Evolutionary conservation across 1,140 invertebrate genomes (phyloP).

Genomic region (Drosophila sp.): DNA sequence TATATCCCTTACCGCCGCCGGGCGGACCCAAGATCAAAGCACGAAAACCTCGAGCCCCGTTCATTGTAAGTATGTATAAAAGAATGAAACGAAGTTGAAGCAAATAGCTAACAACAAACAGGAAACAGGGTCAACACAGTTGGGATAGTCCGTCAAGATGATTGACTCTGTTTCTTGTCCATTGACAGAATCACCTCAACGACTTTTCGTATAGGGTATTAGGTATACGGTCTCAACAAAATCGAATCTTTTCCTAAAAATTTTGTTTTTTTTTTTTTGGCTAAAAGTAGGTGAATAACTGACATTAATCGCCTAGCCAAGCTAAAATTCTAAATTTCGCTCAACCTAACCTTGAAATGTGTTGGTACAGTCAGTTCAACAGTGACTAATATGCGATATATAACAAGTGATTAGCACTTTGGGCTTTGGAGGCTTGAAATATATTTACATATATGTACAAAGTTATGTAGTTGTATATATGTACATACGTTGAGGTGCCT

Average conservation of each 20-base stretch:
- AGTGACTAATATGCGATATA: neutral
- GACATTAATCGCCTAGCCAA: neutral
- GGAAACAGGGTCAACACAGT: neutral
- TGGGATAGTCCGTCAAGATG: neutral
- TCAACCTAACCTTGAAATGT: neutral
- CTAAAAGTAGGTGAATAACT: neutral
- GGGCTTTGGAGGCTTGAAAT: neutral
- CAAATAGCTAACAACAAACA: neutral
- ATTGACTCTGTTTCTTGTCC: neutral
- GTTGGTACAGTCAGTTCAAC: neutral
- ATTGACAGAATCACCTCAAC: neutral
- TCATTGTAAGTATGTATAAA: neutral
- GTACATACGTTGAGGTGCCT: neutral
- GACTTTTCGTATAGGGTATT: neutral
- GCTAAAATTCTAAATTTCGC: neutral
- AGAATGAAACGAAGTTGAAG: neutral
- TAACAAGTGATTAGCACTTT: conserved; percentile 5
- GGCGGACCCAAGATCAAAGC: neutral
- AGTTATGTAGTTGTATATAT: neutral
- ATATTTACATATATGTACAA: neutral
- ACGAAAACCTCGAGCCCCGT: neutral
- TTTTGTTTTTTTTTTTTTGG: neutral
- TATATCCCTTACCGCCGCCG: conserved; percentile 27
- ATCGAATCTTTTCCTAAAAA: neutral
- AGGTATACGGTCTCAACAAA: neutral